Conservation (phyloP, 2,113 vertebrate genomes). For the Vicugna pacos region DNA sequence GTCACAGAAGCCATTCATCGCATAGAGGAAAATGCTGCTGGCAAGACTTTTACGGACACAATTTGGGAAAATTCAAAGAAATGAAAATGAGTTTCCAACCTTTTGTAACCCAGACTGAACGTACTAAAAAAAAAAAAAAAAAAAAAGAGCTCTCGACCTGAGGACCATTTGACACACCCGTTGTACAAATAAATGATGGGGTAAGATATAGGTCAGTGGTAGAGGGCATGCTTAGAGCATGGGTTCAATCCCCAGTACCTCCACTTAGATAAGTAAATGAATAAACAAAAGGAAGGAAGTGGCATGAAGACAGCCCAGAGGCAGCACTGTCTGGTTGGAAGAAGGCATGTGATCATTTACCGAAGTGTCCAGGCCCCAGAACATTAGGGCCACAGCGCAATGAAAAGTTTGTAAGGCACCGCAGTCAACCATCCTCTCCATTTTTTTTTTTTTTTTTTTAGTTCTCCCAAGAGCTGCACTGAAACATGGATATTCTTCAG, state of each 20-base stretch:
- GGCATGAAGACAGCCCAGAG: neutral
- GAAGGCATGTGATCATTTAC: neutral
- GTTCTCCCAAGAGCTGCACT: neutral
- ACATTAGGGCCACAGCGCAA: neutral
- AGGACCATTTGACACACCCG: neutral
- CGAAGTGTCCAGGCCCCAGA: neutral
- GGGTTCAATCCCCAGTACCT: too few species aligned
- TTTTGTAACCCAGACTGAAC: neutral
- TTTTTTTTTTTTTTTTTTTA: neutral
- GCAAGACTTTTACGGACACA: neutral
- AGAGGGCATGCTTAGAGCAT: too few species aligned
- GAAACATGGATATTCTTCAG: slow-evolving; percentile 68
- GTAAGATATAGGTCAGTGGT: too few species aligned
- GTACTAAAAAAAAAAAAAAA: neutral
- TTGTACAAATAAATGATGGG: neutral
- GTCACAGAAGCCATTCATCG: neutral
- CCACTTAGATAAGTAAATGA: too few species aligned
- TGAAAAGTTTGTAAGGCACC: neutral
- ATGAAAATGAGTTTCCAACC: neutral
- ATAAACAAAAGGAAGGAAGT: neutral
- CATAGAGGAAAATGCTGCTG: neutral
- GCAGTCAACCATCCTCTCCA: neutral
- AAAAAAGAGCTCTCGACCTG: neutral
- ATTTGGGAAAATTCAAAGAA: neutral
- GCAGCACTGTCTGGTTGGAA: neutral